Evolutionary conservation across 1,140 invertebrate genomes (phyloP).

Genomic region (Pseudobourletiella spinata): DNA sequence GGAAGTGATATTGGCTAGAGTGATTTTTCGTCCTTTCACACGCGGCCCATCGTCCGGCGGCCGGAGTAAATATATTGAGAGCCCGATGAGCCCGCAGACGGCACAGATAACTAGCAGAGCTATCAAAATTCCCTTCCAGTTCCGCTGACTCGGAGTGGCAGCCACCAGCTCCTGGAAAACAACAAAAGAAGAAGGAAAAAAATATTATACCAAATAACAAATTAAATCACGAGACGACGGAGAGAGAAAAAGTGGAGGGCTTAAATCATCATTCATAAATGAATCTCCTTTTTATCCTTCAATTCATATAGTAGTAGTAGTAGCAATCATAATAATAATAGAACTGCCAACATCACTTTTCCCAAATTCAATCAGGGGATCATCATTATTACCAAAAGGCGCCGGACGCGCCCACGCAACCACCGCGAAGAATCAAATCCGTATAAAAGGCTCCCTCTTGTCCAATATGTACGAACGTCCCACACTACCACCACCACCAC

Average conservation of each 20-base stretch:
- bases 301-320: neutral
- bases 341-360: neutral
- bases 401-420: no score
- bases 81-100: conserved; percentile 73
- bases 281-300: neutral
- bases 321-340: neutral
- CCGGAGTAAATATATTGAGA: conserved; percentile 75
- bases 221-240: neutral
- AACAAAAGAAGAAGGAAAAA: conserved; percentile 17
- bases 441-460: no score
- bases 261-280: neutral
- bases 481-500: no score
- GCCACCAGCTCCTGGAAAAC: conserved; percentile 64
- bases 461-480: no score
- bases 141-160: conserved; percentile 65
- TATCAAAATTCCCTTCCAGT: conserved; percentile 84
- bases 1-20: conserved; percentile 55
- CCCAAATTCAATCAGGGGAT: neutral
- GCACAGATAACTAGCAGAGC: conserved; percentile 76
- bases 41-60: conserved; percentile 60
- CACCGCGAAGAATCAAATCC: no score
- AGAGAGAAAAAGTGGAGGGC: neutral
- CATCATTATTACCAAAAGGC: no score
- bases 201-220: neutral
- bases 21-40: conserved; percentile 54